phyloP scores from a whole-genome alignment of 2,888 invertebrate species.

The Mantis religiosa region DNA sequence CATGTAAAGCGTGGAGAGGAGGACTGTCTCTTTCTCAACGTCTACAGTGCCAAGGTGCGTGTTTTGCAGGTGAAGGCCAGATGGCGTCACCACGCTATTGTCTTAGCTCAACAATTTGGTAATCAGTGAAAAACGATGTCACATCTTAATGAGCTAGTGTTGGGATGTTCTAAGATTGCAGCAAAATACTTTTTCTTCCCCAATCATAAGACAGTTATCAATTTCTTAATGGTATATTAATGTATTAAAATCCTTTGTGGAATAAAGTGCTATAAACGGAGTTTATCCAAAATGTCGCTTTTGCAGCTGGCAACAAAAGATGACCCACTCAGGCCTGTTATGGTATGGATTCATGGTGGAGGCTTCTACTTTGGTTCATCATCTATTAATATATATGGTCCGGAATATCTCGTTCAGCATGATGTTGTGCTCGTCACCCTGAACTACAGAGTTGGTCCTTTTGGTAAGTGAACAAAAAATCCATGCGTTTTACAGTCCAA shows the following conservation, averaged over 20 bases:
- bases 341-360: constrained; percentile 28
- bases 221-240: no score
- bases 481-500: background rate
- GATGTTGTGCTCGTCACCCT: constrained; percentile 26
- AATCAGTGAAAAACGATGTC: no score
- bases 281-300: background rate
- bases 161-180: background rate
- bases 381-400: constrained; percentile 20
- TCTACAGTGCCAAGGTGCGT: background rate
- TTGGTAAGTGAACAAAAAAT: background rate
- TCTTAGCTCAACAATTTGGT: no score
- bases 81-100: background rate
- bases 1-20: background rate
- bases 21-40: background rate
- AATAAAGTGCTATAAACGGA: no score
- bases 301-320: background rate
- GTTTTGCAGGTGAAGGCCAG: background rate
- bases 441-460: constrained; percentile 25
- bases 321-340: constrained; percentile 10
- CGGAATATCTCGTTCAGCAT: constrained; percentile 25
- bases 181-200: background rate
- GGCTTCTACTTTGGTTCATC: constrained; percentile 25
- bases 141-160: no score
- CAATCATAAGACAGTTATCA: no score
- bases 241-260: no score